A percentile compares a stretch with the other conserved stretches of the same genome.
Evolutionary conservation across 2,888 invertebrate species (phyloP).

Genomic region (Lasioglossum morio): DNA sequence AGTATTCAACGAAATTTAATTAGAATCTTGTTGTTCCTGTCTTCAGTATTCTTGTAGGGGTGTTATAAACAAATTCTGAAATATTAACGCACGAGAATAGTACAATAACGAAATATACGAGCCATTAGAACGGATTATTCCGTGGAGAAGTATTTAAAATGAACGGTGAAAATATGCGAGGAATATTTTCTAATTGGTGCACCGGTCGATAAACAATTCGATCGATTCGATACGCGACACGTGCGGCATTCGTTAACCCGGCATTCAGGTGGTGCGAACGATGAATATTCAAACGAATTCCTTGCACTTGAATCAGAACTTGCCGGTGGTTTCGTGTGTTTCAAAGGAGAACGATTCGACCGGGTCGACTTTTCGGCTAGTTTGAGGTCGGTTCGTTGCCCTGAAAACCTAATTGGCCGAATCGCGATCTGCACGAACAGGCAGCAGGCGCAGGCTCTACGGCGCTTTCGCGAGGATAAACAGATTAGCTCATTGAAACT

Average conservation of each 20-base stretch:
- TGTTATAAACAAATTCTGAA: too few relatives aligned
- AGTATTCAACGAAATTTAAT: too few relatives aligned
- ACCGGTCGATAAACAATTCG: not conserved
- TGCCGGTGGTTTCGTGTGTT: not conserved
- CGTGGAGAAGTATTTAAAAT: not conserved
- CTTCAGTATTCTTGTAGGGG: too few relatives aligned
- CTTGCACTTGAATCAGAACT: slow-evolving; percentile 1
- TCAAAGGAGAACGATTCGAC: slow-evolving; percentile 21
- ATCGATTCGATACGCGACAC: not conserved
- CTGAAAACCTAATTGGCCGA: slow-evolving; percentile 37
- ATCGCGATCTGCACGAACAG: slow-evolving; percentile 50
- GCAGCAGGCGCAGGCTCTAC: slow-evolving; percentile 23
- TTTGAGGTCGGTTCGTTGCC: slow-evolving; percentile 33
- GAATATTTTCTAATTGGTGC: not conserved
- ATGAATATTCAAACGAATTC: not conserved
- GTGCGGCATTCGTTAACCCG: not conserved
- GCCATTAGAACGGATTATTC: not conserved
- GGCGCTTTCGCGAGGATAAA: slow-evolving; percentile 39
- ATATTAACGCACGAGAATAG: not conserved
- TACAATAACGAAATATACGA: not conserved
- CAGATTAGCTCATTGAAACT: slow-evolving; percentile 49
- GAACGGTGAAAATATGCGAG: not conserved
- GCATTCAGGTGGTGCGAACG: not conserved
- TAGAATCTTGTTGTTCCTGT: too few relatives aligned
- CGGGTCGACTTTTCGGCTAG: slow-evolving; percentile 19